Evolutionary conservation across 2,113 vertebrate species (phyloP), one percentile per base, ranked within the genome.

Genomic region (Mesembrinibis cayennensis): DNA sequence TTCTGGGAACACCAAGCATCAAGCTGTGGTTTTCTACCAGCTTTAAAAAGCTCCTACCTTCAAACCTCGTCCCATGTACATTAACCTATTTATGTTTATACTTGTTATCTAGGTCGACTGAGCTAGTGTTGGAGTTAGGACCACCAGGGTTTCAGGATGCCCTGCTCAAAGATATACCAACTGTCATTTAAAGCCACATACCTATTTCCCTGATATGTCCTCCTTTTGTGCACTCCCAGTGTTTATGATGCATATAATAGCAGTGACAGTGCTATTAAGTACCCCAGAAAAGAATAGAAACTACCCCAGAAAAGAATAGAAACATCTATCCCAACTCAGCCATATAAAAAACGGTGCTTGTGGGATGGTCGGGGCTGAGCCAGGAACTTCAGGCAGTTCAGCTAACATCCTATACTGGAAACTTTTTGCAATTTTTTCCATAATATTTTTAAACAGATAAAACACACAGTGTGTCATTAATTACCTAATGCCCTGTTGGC

Each of bases 361-460:
- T 50, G 55, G 80, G 45, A 92, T 50, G 82, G 42, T 30, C 50
- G 25, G 61, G 76, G 50, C 90, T 82, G 40, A 90, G 71, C 76
- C 86, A 92, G 90, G 92, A 96, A 89, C 55, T 50, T 53, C 53
- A 83, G 63, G 67, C 38, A 1, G n/a, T 53, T 70, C 95, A 88
- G n/a, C 34, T 76, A 80, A 94, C 47, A 93, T 93, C 92, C 90
- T 83, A 90, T 58, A 47, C 61, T 70, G 95, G 95, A 94, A 97
- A 95, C 21, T 59, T 38, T 7, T 13, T 53, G 82, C 45, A 45
- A 19, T 74, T 94, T 88, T 93, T 95, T 93, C 96, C 76, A 0
- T 27, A 73, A 34, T 90, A 59, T 67, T 94, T 97, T 96, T 81
- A 27, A 92, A 81, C 18, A 36, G 79, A 95, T 94, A 90, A 92